Evolutionary conservation across 2,797 vertebrate species (phyloP).

Genomic region (Acanthopagrus latus): DNA sequence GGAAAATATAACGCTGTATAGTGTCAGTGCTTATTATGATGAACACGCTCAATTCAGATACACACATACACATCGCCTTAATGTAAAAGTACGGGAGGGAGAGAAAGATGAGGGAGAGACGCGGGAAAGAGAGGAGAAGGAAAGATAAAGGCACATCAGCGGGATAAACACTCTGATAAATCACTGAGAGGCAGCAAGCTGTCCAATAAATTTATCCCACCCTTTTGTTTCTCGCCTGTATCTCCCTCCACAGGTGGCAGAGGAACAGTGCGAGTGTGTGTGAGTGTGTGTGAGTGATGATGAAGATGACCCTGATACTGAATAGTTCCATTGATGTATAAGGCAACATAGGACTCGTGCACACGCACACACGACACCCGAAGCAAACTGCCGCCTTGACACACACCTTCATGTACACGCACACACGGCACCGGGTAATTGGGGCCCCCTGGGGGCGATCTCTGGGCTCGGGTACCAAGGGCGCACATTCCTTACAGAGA

Average conservation of each 20-base stretch:
- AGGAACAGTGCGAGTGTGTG: slow-evolving; percentile 25
- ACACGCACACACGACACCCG: slow-evolving; percentile 38
- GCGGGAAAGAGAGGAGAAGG: slow-evolving; percentile 23
- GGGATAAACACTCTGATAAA: slow-evolving; percentile 76
- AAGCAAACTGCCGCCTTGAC: slow-evolving; percentile 53
- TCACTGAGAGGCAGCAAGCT: slow-evolving; percentile 63
- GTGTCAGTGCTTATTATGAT: slow-evolving; percentile 49
- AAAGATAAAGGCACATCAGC: slow-evolving; percentile 66
- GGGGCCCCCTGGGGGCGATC: slow-evolving; percentile 62
- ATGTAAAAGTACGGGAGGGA: slow-evolving; percentile 28
- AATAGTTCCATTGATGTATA: slow-evolving; percentile 73
- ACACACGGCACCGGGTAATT: slow-evolving; percentile 64
- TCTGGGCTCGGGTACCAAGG: slow-evolving; percentile 75
- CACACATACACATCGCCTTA: slow-evolving; percentile 28
- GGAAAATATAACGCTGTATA: slow-evolving; percentile 47
- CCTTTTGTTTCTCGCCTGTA: slow-evolving; percentile 59
- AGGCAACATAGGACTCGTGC: slow-evolving; percentile 21
- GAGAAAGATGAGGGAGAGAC: slow-evolving; percentile 11
- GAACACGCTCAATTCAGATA: slow-evolving; percentile 43
- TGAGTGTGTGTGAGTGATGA: slow-evolving; percentile 55
- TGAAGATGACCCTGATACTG: slow-evolving; percentile 70
- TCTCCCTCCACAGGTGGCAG: slow-evolving; percentile 70
- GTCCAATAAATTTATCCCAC: slow-evolving; percentile 69
- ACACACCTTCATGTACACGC: slow-evolving; percentile 52
- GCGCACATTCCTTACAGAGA: slow-evolving; percentile 67